Conservation (phyloP, 2,113 vertebrate genomes). For the Brachyhypopomus gauderio region DNA sequence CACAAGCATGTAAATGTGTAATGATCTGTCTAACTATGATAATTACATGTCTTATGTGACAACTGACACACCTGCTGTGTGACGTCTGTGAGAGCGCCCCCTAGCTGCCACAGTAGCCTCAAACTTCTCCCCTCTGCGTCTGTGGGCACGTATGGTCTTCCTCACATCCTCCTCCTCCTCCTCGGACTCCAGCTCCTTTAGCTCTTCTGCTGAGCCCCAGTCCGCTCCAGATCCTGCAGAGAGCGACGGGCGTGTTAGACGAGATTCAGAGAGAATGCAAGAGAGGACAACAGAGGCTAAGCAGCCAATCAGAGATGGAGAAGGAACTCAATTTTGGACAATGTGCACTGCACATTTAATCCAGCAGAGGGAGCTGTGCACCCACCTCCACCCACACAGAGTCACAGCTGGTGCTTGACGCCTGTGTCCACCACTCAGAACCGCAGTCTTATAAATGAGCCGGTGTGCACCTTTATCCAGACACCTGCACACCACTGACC, state of each 20-base stretch:
- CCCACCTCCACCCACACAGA: no score
- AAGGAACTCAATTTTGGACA: not conserved
- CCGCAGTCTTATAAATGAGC: no score
- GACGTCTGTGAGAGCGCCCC: constrained; percentile 79
- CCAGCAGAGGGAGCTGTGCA: no score
- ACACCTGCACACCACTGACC: no score
- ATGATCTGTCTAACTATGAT: no score
- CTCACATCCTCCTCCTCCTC: constrained; percentile 76
- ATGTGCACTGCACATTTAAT: no score
- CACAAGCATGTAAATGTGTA: not conserved
- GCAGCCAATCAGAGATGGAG: not conserved
- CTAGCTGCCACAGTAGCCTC: constrained; percentile 79
- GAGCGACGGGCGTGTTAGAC: not conserved
- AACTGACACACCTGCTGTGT: constrained; percentile 76
- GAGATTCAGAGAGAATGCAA: no score
- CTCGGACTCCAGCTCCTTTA: constrained; percentile 68
- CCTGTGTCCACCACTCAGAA: no score
- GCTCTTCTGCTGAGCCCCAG: constrained; percentile 73
- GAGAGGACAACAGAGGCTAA: not conserved
- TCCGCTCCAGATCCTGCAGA: constrained; percentile 78
- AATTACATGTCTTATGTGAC: not conserved
- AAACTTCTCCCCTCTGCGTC: constrained; percentile 73
- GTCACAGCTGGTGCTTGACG: no score
- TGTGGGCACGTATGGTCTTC: constrained; percentile 79
- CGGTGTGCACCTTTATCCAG: no score